These are phyloP conservation scores for Acanthosoma haemorrhoidale DNA, from an alignment of 2,888 invertebrate species.

Conservation along the genomic window DNA sequence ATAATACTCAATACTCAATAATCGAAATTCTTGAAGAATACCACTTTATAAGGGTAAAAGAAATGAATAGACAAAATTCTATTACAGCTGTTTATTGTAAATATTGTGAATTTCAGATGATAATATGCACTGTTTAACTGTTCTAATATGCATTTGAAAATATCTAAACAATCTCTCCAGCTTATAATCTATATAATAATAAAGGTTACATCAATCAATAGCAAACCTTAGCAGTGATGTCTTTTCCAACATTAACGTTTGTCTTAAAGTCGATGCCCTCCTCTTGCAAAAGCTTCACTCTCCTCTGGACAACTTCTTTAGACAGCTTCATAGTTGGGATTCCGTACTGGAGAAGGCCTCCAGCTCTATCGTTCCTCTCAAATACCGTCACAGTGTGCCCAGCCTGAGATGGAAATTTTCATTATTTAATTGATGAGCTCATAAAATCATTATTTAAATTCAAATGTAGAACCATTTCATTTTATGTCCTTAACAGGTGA, in stretches of 20 bases:
- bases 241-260: conserved; percentile 84
- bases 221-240: conserved; percentile 66
- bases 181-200: not conserved
- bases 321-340: conserved; percentile 98
- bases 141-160: not conserved
- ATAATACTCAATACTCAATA: too few species aligned
- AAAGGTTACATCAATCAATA: not conserved
- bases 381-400: conserved; percentile 95
- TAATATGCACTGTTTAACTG: not conserved
- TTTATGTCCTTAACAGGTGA: too few species aligned
- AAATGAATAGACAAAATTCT: too few species aligned
- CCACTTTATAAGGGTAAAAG: too few species aligned
- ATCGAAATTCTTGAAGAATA: too few species aligned
- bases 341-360: conserved; percentile 93
- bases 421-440: too few species aligned
- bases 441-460: too few species aligned
- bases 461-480: too few species aligned
- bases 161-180: conserved; percentile 45
- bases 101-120: too few species aligned
- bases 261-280: conserved; percentile 90
- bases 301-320: conserved; percentile 85
- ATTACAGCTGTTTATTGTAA: too few species aligned
- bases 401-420: conserved; percentile 51
- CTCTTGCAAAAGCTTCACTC: conserved; percentile 76
- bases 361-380: conserved; percentile 92